Base-by-base conservation (phyloP, 2,888 invertebrate species). In the Amiota mariae region DNA sequence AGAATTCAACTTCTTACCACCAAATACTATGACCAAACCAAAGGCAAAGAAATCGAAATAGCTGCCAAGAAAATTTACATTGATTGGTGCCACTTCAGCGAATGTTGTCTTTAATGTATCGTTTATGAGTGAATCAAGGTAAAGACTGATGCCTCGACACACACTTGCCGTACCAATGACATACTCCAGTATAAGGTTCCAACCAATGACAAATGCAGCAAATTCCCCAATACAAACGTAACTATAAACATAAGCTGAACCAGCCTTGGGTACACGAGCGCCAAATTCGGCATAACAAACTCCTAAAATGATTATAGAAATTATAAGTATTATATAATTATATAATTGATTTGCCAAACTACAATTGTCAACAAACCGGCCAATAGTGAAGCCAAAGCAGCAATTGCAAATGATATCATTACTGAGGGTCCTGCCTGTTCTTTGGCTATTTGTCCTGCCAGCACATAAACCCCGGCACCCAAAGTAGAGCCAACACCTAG, bases 261-360 rank as follows among this genome's bases (percentile, higher is more conserved):
- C 97, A 0, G 96, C 95, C 81, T 93, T 93, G 0, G 97, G 97
- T 0, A 96, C 94, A 73, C 96, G 90, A 0, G 95, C 94, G 0
- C 95, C 96, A 85, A 97, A 95, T 90, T 97, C 97, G 1, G 97
- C 96, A 89, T 96, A 97, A 85, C 97, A 97, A 12, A 97, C 90
- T 47, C 94, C 95, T 95, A 88, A 0, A 57, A 64, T n/a, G 24
- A 46, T 57, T n/a, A n/a, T n/a, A n/a, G n/a, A n/a, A n/a, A 67
- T 24, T 24, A 9, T 63, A 73, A 51, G 70, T 72, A 9, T 10
- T 36, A 72, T 24, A 64, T 54, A 64, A 68, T n/a, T 15, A n/a
- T n/a, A n/a, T n/a, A 0, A 49, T 8, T 48, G 1, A 54, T 8
- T 24, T 24, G n/a, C 12, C 12, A 63, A 49, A 15, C 0, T 36